A percentile compares a stretch with the other conserved stretches of the same genome.
Conservation (phyloP, 2,888 invertebrate species). For the Augiades crinisus region DNA sequence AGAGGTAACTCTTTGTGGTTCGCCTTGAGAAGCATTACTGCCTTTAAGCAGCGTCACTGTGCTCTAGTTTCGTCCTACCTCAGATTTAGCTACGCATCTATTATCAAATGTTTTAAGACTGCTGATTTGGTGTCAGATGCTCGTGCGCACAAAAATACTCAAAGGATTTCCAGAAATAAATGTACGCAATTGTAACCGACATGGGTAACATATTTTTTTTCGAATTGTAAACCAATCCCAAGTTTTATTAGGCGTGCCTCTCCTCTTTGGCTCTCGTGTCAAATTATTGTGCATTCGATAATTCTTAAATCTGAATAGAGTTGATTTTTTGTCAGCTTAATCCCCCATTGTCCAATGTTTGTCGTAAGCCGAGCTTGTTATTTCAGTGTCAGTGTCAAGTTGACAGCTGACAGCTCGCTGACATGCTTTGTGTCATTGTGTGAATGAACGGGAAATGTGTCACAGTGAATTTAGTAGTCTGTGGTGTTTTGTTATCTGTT, state of each 20-base stretch:
- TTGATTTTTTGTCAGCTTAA: slow-evolving; percentile 12
- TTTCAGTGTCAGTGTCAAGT: slow-evolving; percentile 34
- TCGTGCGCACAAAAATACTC: too few species aligned
- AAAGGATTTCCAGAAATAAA: too few species aligned
- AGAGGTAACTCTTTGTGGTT: too few species aligned
- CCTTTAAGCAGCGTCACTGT: too few species aligned
- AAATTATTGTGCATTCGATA: slow-evolving; percentile 4
- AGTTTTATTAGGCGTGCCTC: neutral
- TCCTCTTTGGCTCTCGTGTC: neutral
- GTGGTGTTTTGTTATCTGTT: slow-evolving; percentile 10
- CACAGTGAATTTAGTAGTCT: slow-evolving; percentile 16
- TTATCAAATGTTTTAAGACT: too few species aligned
- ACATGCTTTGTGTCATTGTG: slow-evolving; percentile 18
- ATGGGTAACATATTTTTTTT: too few species aligned
- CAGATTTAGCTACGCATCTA: too few species aligned
- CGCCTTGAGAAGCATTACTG: too few species aligned
- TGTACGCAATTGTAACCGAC: too few species aligned
- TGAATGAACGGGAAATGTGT: slow-evolving; percentile 21
- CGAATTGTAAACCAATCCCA: too few species aligned
- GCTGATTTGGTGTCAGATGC: too few species aligned
- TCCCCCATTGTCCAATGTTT: slow-evolving; percentile 21
- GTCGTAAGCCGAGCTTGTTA: slow-evolving; percentile 38
- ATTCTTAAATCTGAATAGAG: slow-evolving; percentile 12
- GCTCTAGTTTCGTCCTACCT: too few species aligned
- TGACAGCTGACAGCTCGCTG: slow-evolving; percentile 33